Base-by-base conservation (phyloP, 1,140 invertebrate species). In the Neodiprion lecontei region DNA sequence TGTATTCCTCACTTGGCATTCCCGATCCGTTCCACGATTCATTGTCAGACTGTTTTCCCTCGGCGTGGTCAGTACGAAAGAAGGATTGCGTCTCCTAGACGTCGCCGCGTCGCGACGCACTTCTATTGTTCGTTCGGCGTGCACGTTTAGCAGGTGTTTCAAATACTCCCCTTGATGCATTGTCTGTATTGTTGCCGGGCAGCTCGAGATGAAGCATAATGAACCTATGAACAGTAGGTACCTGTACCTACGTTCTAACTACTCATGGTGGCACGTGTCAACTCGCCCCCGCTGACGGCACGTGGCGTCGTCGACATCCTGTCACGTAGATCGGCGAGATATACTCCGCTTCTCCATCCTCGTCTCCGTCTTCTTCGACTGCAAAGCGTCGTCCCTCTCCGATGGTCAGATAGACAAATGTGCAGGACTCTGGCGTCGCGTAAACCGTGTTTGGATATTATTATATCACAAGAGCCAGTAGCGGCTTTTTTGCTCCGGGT, bases 291-390 rank as follows among this genome's bases (percentile, higher is more conserved):
- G 28, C 28, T 40, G 11, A 61, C 53, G 53, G 53, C 53, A 61
- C 53, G 53, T 61, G 53, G 11, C 53, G 28, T 17, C 53, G 11
- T 7, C 11, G 53, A 61, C 53, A 61, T 61, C 53, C 53, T 61
- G 53, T 61, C 53, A 61, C 53, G 53, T 61, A 61, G 53, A 61
- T 61, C 53, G 53, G 53, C 53, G 53, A 12, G 53, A 61, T 17
- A 61, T 12, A 61, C 28, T 40, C 28, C 53, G 53, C 53, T 61
- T 61, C 53, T 61, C n/a, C 53, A 5, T 61, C 53, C n/a, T 61
- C 11, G 53, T 61, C 53, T 14, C n/a, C 53, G 53, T 61, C 53
- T 14, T 61, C 53, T 61, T 17, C 53, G 53, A 14, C 53, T 12
- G 53, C 53, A 61, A 5, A 40, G 8, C 53, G 53, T 61, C n/a